Evolutionary conservation across 2,113 vertebrate genomes (phyloP).

Genomic region (Cyrtonyx montezumae): DNA sequence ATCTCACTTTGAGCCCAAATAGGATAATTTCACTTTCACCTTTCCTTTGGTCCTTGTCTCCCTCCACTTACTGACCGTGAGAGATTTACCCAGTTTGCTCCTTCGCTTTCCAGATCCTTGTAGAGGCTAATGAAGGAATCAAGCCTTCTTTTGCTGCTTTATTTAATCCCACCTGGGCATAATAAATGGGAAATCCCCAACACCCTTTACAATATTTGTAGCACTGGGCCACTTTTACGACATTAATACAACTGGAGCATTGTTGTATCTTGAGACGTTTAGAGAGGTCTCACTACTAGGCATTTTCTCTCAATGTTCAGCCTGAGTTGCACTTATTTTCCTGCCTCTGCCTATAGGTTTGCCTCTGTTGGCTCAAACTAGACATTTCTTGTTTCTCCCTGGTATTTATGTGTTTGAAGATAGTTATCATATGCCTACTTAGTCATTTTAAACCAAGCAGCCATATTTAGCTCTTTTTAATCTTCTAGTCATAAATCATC

Average conservation of each 20-base stretch:
- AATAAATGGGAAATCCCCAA: slow-evolving; percentile 60
- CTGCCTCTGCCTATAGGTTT: slow-evolving; percentile 15
- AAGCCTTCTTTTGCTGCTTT: slow-evolving; percentile 37
- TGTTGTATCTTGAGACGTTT: slow-evolving; percentile 45
- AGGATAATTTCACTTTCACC: slow-evolving; percentile 56
- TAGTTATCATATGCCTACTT: slow-evolving; percentile 41
- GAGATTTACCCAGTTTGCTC: slow-evolving; percentile 14
- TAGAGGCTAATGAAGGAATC: slow-evolving; percentile 43
- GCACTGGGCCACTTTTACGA: slow-evolving; percentile 39
- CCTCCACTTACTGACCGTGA: slow-evolving; percentile 16
- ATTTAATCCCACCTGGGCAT: slow-evolving; percentile 56
- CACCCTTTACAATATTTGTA: slow-evolving; percentile 50
- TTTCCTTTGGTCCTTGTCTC: slow-evolving; percentile 25
- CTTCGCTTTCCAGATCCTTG: slow-evolving; percentile 7
- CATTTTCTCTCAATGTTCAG: slow-evolving; percentile 27
- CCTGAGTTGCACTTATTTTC: slow-evolving; percentile 17
- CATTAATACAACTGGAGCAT: slow-evolving; percentile 55
- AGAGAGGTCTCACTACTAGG: slow-evolving; percentile 7
- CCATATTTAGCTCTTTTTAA: slow-evolving; percentile 46
- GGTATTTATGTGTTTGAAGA: slow-evolving; percentile 48
- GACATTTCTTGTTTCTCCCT: slow-evolving; percentile 28
- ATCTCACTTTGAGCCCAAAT: neutral
- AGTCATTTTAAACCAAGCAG: slow-evolving; percentile 37
- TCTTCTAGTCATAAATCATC: slow-evolving; percentile 41
- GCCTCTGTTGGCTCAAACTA: slow-evolving; percentile 29